Base-by-base conservation (phyloP, 35 echinoderm and acorn worm species). In the Heliocidaris erythrogramma region DNA sequence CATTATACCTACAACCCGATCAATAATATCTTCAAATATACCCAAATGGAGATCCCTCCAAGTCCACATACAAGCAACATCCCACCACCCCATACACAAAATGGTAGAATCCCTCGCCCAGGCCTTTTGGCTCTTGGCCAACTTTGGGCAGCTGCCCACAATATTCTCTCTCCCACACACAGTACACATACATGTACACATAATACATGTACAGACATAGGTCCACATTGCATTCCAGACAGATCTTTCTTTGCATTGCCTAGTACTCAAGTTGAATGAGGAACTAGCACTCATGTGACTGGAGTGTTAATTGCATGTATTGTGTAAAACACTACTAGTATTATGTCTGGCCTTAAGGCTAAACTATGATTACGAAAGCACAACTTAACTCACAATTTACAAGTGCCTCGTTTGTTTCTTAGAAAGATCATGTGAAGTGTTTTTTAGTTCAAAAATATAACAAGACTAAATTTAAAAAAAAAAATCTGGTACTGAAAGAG, bases 91-190 rank as follows among this genome's bases (percentile, higher is more conserved):
- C 30, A 13, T 30, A 59, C 29, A 30, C 30, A 30, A 16, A 92
- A 92, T 92, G 48, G 91, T 48, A 92, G 49, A 49, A 92, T 59
- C 91, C 91, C n/a, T 30, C 17, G 91, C 50, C 91, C 49, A 59
- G 91, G 91, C 91, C 49, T 92, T 59, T 92, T 92, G 91, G 91
- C 91, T 48, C 50, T 5, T 30, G n/a, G 91, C 91, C 91, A 92
- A 92, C n/a, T 92, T 59, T 59, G 13, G 50, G 91, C 91, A 92
- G 91, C 91, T 92, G 91, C 49, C 91, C 50, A 92, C n/a, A 59
- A 92, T 30, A 59, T 11, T 92, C 48, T 59, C 50, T n/a, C n/a
- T 30, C 31, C 87, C 47, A 89, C 87, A 89, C 87, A 32, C 29
- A 89, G 14, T n/a, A 89, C 87, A 89, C 29, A 89, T 30, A 89